These are phyloP conservation scores for Acrobasis suavella DNA, from an alignment of 2,888 invertebrate species.

Conservation along the genomic window DNA sequence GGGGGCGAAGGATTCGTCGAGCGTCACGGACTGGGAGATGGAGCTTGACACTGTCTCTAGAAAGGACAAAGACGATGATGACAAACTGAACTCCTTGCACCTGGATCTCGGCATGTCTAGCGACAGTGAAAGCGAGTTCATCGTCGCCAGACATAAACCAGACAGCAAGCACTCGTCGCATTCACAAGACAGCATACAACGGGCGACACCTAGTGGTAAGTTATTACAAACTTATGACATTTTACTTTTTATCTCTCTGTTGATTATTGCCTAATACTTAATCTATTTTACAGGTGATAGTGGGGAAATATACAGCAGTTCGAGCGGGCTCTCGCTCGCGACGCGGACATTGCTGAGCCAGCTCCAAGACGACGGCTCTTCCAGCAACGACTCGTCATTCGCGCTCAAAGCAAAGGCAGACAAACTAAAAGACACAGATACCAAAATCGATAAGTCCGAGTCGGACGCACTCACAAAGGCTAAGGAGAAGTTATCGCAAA, in stretches of 20 bases:
- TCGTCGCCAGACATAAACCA: constrained; percentile 58
- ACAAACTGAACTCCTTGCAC: constrained; percentile 73
- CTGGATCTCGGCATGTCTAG: constrained; percentile 78
- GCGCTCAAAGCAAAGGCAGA: constrained; percentile 62
- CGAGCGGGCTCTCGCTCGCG: constrained; percentile 67
- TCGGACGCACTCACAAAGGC: constrained; percentile 70
- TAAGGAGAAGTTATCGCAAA: constrained; percentile 70
- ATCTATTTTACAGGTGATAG: constrained; percentile 65
- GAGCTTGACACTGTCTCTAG: constrained; percentile 80
- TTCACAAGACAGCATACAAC: constrained; percentile 57
- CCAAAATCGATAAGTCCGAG: constrained; percentile 60
- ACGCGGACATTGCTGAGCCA: constrained; percentile 77
- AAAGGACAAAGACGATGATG: constrained; percentile 70
- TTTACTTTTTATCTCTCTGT: too few species aligned
- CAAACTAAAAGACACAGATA: constrained; percentile 50
- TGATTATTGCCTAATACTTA: neutral
- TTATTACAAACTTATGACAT: constrained; percentile 21
- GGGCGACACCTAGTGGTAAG: constrained; percentile 67
- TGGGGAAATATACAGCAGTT: constrained; percentile 64
- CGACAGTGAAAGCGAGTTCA: constrained; percentile 74
- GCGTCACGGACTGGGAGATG: constrained; percentile 84
- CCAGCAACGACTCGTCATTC: constrained; percentile 79
- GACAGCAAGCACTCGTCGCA: constrained; percentile 59
- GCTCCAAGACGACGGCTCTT: constrained; percentile 79
- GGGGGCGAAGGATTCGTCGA: constrained; percentile 65